Percentiles rank a stretch among this genome's conserved stretches.
Conservation (phyloP, 1,140 invertebrate genomes). For the Bombyx mandarina region DNA sequence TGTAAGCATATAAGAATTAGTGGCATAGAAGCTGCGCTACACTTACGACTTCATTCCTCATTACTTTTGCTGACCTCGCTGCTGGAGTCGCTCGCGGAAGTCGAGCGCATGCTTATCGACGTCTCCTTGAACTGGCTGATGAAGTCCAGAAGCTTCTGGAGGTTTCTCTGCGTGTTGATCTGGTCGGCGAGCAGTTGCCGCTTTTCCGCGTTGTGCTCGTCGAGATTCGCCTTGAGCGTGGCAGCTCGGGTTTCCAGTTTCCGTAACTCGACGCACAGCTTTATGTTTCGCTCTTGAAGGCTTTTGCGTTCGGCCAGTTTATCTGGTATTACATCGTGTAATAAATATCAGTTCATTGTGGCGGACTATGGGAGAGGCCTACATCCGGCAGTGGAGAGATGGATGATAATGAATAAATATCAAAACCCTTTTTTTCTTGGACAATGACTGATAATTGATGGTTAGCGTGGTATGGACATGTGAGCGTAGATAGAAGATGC, state of each 20-base stretch:
- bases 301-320: conserved; percentile 59
- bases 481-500: too few relatives aligned
- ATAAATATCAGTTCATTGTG: too few relatives aligned
- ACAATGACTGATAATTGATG: too few relatives aligned
- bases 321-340: conserved; percentile 29
- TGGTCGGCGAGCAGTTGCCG: conserved; percentile 59
- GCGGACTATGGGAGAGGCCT: too few relatives aligned
- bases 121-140: conserved; percentile 67
- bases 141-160: conserved; percentile 66
- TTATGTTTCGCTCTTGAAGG: conserved; percentile 60
- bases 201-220: conserved; percentile 63
- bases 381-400: too few relatives aligned
- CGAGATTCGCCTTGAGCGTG: conserved; percentile 56
- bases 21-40: too few relatives aligned
- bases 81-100: conserved; percentile 47
- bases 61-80: conserved; percentile 59
- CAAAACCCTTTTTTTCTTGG: too few relatives aligned
- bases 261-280: conserved; percentile 54
- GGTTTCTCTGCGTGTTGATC: conserved; percentile 61
- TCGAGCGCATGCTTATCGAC: conserved; percentile 48
- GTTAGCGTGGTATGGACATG: too few relatives aligned
- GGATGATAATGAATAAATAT: too few relatives aligned
- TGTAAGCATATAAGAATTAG: too few relatives aligned
- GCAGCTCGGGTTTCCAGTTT: conserved; percentile 60
- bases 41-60: conserved; percentile 39